Percentiles rank a stretch among this genome's conserved stretches.
phyloP scores from a whole-genome alignment of 2,113 vertebrate species.

The Saccopteryx leptura region DNA sequence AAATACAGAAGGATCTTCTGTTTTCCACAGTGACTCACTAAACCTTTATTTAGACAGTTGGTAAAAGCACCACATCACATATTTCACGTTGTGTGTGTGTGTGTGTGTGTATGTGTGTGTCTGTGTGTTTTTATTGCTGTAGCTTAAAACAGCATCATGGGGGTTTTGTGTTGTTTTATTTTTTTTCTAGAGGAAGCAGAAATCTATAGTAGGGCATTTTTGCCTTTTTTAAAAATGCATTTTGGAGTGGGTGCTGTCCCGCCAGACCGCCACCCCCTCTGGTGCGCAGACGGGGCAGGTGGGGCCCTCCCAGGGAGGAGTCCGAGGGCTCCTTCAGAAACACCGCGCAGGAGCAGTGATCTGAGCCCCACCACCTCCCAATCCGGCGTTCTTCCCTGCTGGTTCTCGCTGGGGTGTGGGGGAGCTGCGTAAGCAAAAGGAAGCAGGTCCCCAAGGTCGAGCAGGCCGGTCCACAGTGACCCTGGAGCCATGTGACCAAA shows the following conservation, averaged over 20 bases:
- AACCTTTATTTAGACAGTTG: slow-evolving; percentile 92
- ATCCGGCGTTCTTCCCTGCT: neutral
- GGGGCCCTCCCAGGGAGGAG: slow-evolving; percentile 80
- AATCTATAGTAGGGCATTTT: slow-evolving; percentile 80
- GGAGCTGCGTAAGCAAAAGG: neutral
- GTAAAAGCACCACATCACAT: slow-evolving; percentile 89
- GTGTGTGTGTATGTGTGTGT: too few relatives aligned
- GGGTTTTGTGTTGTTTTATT: slow-evolving; percentile 73
- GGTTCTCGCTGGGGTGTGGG: slow-evolving; percentile 36
- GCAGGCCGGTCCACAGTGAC: accelerated
- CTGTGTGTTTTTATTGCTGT: slow-evolving; percentile 74
- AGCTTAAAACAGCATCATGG: slow-evolving; percentile 74
- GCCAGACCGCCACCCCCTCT: slow-evolving; percentile 85
- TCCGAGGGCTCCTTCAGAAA: slow-evolving; percentile 79
- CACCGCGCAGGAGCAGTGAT: neutral
- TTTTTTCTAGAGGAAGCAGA: slow-evolving; percentile 82
- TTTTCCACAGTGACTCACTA: slow-evolving; percentile 90
- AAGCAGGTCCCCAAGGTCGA: neutral
- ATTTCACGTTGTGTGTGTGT: slow-evolving; percentile 79
- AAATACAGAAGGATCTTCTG: slow-evolving; percentile 90
- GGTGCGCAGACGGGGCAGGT: slow-evolving; percentile 63
- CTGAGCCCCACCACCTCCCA: neutral
- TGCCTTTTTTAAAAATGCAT: slow-evolving; percentile 64
- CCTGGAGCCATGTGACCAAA: accelerated
- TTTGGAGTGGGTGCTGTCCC: slow-evolving; percentile 72